Evolutionary conservation across 2,888 invertebrate genomes (phyloP).

Genomic region (Andrena dorsata): DNA sequence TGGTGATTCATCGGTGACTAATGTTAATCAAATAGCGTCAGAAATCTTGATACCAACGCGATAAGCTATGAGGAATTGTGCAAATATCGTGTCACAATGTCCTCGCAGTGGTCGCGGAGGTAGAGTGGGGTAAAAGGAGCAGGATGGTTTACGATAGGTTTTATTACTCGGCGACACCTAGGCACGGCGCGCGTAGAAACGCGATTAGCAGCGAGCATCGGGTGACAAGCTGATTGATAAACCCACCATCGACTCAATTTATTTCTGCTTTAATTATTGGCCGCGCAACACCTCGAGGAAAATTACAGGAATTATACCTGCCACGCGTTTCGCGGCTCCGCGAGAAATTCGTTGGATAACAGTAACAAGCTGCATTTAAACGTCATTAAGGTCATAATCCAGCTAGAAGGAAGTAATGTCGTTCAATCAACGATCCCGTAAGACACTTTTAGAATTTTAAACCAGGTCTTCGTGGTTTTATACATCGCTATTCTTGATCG

Average conservation of each 20-base stretch:
- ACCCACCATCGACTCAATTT: slow-evolving; percentile 1
- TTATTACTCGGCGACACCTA: slow-evolving; percentile 7
- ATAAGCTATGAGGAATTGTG: no score
- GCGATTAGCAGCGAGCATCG: slow-evolving; percentile 7
- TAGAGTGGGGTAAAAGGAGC: not conserved
- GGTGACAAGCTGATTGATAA: slow-evolving; percentile 10
- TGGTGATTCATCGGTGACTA: no score
- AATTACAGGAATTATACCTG: not conserved
- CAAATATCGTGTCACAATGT: not conserved
- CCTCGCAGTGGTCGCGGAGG: not conserved
- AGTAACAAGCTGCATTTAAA: not conserved
- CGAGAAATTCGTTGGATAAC: not conserved
- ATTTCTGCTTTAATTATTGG: slow-evolving; percentile 30
- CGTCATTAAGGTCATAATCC: not conserved
- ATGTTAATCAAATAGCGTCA: no score
- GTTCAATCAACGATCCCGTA: not conserved
- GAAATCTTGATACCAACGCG: no score
- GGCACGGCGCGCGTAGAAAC: not conserved
- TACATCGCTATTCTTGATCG: no score
- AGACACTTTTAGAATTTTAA: no score
- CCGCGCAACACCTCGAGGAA: slow-evolving; percentile 18
- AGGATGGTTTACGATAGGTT: not conserved
- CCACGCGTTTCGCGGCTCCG: not conserved
- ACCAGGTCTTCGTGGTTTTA: no score
- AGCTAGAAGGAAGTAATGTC: not conserved